These are phyloP conservation scores for Sesamia inferens DNA, from an alignment of 2,888 invertebrate species.

Conservation along the genomic window DNA sequence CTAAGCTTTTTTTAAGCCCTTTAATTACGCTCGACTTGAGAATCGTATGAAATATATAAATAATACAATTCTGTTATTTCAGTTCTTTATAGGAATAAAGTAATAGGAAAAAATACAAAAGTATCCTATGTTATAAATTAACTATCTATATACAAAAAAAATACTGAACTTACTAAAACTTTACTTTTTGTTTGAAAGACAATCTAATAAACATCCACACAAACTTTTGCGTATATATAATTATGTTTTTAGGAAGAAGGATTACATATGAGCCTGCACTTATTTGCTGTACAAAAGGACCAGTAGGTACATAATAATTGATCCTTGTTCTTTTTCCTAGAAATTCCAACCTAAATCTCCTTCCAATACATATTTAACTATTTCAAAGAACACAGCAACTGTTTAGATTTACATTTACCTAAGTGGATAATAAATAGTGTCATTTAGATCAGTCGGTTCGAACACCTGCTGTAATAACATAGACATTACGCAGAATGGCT, in stretches of 20 bases:
- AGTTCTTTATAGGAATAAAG: no score
- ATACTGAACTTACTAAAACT: no score
- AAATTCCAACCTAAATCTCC: not conserved
- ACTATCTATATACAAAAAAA: no score
- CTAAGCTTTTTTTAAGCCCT: not conserved
- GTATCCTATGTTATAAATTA: no score
- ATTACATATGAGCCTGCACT: not conserved
- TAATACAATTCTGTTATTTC: not conserved
- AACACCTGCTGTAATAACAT: constrained; percentile 52
- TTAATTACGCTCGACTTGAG: not conserved
- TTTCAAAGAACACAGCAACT: constrained; percentile 16
- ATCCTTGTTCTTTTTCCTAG: constrained; percentile 4
- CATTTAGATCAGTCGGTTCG: constrained; percentile 21
- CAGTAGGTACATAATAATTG: not conserved
- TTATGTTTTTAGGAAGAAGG: no score
- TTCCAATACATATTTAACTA: constrained; percentile 12
- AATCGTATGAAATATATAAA: not conserved
- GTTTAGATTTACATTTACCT: constrained; percentile 32
- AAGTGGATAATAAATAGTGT: constrained; percentile 46
- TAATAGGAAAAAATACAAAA: no score
- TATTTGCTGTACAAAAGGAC: not conserved
- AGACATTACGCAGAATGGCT: constrained; percentile 48
- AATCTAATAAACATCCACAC: no score
- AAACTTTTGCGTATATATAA: no score
- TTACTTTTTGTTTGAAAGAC: no score